These are phyloP conservation scores for Dromaius novaehollandiae DNA, from an alignment of 2,113 vertebrate genomes.

Conservation along the genomic window DNA sequence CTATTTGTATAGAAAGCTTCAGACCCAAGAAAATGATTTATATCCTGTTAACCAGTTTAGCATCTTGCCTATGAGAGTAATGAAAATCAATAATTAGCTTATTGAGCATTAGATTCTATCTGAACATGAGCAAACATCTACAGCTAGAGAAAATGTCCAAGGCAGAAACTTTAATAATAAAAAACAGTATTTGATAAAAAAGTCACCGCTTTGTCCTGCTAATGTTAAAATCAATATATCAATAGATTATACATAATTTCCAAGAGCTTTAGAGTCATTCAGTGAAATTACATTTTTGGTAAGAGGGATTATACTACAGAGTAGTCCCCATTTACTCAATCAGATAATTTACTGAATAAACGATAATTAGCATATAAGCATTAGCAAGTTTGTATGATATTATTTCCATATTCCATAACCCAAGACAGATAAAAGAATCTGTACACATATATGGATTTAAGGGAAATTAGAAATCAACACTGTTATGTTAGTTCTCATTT, in stretches of 20 bases:
- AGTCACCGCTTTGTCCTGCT: not conserved
- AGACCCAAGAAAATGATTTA: not conserved
- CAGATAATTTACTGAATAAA: not conserved
- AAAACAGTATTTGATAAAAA: not conserved
- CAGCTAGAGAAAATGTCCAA: not conserved
- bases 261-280: not conserved
- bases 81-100: not conserved
- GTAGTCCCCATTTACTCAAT: not conserved
- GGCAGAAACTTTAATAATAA: not conserved
- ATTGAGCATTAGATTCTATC: not conserved
- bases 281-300: not conserved
- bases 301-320: not conserved
- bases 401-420: not conserved
- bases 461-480: not conserved
- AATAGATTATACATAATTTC: not conserved
- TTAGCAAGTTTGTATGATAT: not conserved
- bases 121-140: not conserved
- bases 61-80: not conserved
- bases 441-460: not conserved
- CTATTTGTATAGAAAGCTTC: not conserved
- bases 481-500: not conserved
- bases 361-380: not conserved
- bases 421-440: not conserved
- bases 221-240: not conserved
- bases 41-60: not conserved